phyloP scores from a whole-genome alignment of 2,888 invertebrate genomes.

The Globia sparganii region DNA sequence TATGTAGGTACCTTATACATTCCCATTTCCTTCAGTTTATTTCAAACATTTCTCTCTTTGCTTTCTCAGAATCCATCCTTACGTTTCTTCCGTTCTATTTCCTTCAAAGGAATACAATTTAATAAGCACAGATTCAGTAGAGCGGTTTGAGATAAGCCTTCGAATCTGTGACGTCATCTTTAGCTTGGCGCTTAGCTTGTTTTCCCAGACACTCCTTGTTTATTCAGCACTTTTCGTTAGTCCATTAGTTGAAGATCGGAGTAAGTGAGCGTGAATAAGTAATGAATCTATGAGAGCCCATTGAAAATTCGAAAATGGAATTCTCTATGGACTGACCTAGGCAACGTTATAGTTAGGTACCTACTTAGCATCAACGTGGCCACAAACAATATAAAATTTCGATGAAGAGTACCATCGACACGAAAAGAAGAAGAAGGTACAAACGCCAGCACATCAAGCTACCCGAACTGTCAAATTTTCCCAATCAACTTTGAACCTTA shows the following conservation, averaged over 20 bases:
- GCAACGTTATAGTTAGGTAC: neutral
- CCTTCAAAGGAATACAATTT: constrained; percentile 26
- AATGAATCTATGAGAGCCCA: constrained; percentile 19
- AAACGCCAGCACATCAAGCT: too few species aligned
- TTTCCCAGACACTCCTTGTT: constrained; percentile 27
- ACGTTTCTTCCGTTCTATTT: constrained; percentile 1
- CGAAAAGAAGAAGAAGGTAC: too few species aligned
- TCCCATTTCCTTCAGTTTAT: neutral
- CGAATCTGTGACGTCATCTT: constrained; percentile 25
- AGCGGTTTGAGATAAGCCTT: constrained; percentile 32
- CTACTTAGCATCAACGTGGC: too few species aligned
- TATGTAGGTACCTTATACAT: neutral
- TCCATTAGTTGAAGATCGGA: constrained; percentile 22
- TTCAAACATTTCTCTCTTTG: neutral
- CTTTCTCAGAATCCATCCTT: neutral
- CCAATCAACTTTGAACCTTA: too few species aligned
- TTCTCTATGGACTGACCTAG: neutral
- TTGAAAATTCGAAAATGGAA: constrained; percentile 3
- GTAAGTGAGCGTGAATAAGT: constrained; percentile 29
- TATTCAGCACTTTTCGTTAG: constrained; percentile 35
- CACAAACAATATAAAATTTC: too few species aligned
- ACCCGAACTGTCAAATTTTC: too few species aligned
- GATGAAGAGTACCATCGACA: too few species aligned
- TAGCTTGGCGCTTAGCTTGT: constrained; percentile 32
- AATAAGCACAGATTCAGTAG: constrained; percentile 23